phyloP scores from a whole-genome alignment of 2,113 vertebrate species.

The Anoura caudifer region DNA sequence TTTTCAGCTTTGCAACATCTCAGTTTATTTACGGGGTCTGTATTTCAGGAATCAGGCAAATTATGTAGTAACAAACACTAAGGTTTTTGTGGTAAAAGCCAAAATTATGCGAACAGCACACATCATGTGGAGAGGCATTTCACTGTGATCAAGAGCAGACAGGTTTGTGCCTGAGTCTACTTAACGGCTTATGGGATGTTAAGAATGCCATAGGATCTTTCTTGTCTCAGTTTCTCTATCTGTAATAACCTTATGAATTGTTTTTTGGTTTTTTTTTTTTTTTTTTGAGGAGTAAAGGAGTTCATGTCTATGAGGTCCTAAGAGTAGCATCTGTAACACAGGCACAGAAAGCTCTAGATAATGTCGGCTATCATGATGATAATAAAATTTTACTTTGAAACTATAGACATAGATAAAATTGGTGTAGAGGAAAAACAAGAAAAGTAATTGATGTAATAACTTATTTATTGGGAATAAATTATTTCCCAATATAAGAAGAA shows the following conservation, averaged over 20 bases:
- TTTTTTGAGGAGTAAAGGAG: neutral
- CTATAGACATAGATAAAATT: neutral
- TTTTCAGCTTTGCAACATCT: neutral
- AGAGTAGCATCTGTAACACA: neutral
- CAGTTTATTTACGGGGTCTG: neutral
- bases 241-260: neutral
- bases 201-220: neutral
- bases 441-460: neutral
- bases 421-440: neutral
- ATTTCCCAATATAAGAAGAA: neutral
- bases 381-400: neutral
- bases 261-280: too few relatives aligned
- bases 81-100: neutral
- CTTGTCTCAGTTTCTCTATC: neutral
- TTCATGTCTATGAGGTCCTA: neutral
- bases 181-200: neutral
- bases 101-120: neutral
- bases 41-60: conserved; percentile 8
- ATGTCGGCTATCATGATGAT: neutral
- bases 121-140: neutral
- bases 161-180: neutral
- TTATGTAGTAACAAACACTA: neutral
- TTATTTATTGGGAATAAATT: neutral
- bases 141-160: neutral
- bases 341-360: neutral